Evolutionary conservation across 2,888 invertebrate species (phyloP), one percentile per base, ranked within the genome.

Genomic region (Boloria selene): DNA sequence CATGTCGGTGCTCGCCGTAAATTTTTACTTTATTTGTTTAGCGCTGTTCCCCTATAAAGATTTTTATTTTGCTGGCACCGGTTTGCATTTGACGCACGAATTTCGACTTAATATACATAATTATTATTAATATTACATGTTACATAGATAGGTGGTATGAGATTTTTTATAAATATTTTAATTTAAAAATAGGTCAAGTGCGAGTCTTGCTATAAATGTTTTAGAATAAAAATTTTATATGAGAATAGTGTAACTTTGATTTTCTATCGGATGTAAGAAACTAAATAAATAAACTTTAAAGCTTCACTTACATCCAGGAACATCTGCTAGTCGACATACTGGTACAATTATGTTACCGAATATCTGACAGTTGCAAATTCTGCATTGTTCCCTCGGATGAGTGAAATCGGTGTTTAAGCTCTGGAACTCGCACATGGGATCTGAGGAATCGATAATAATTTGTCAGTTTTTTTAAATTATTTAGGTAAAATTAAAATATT

Each of bases 21-120:
- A 84, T 84, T 86, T 89, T 88, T 84, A 87, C 78, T 81, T 75
- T 83, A 81, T 84, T 70, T 72, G 73, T 79, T 82, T 82, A 70
- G 67, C 72, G 73, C 71, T 71, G 72, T 70, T 77, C 71, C 72
- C 68, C 64, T 58, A 73, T 72, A 72, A 72, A 69, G 60, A 75
- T 75, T 79, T 79, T 79, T 80, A 77, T 77, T 70, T 73, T 68
- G 59, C 69, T 22, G 47, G 55, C 59, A 65, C 55, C 60, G 62
- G 64, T 71, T 71, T 47, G 50, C 52, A 64, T 64, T 67, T 64
- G 53, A 31, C 31, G 51, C 31, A 10, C 31, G 10, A 38, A 38
- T 38, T 38, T 38, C 31, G 31, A 10, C 31, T 38, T 38, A 45
- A 60, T 54, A 45, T 10, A 56, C 10, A 16, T 22, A 16, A 16